These are phyloP conservation scores for Ormyrus nitidulus DNA, from an alignment of 2,888 invertebrate species.

Conservation along the genomic window DNA sequence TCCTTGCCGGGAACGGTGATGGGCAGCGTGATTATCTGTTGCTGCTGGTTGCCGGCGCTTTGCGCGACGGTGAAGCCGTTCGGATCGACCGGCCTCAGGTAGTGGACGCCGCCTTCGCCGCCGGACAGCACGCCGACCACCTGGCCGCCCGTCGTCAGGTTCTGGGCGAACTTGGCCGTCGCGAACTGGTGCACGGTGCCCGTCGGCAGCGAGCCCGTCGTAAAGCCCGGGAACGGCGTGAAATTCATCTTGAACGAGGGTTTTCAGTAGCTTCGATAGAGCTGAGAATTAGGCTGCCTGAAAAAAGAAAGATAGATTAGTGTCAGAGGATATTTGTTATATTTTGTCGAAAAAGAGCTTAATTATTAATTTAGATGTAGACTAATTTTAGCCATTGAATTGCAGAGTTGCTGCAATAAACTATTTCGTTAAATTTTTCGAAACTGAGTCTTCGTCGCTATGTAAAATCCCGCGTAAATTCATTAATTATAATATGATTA, in stretches of 20 bases:
- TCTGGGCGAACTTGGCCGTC: conserved; percentile 84
- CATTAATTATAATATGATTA: too few species aligned
- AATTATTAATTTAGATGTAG: too few species aligned
- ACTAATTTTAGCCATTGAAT: too few species aligned
- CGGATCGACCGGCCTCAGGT: conserved; percentile 81
- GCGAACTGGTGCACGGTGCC: conserved; percentile 79
- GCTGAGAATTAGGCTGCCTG: too few species aligned
- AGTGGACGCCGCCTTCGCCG: conserved; percentile 86
- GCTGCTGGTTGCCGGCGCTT: conserved; percentile 76
- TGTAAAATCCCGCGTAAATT: too few species aligned
- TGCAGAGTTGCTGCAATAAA: too few species aligned
- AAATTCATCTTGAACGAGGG: conserved; percentile 81
- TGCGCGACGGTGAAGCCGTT: conserved; percentile 74
- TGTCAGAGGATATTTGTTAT: too few species aligned
- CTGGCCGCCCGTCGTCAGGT: conserved; percentile 82
- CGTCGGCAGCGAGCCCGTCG: conserved; percentile 80
- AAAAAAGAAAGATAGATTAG: too few species aligned
- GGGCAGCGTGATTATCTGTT: conserved; percentile 86
- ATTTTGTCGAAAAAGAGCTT: too few species aligned
- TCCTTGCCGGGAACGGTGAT: conserved; percentile 86
- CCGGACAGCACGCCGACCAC: conserved; percentile 84
- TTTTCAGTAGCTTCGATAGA: too few species aligned
- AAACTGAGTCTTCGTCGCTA: too few species aligned
- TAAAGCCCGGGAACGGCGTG: conserved; percentile 82
- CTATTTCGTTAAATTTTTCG: too few species aligned